These are phyloP conservation scores for Teleiodes luculella DNA, from an alignment of 2,888 invertebrate species.

Conservation along the genomic window DNA sequence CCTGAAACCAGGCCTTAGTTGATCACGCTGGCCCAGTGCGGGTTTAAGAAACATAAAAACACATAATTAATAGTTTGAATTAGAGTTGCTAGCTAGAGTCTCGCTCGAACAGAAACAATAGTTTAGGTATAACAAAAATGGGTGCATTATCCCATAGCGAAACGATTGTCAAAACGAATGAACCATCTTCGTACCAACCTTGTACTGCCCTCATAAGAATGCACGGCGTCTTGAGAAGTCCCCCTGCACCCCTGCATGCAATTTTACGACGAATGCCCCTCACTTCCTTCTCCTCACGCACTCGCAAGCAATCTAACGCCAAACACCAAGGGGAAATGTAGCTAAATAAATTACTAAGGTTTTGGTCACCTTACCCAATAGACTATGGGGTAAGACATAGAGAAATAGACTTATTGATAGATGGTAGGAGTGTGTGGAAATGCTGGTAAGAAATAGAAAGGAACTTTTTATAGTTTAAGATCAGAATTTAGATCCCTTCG, in stretches of 20 bases:
- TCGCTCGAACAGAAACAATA: too few species aligned
- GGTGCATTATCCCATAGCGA: too few species aligned
- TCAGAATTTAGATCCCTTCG: too few species aligned
- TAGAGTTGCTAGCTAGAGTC: too few species aligned
- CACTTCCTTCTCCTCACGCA: constrained; percentile 26
- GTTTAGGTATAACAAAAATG: too few species aligned
- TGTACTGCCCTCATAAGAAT: constrained; percentile 60
- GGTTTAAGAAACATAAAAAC: too few species aligned
- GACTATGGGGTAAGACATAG: not conserved
- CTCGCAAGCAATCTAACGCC: constrained; percentile 35
- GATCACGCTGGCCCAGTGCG: too few species aligned
- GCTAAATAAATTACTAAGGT: constrained; percentile 20
- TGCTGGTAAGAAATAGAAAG: not conserved
- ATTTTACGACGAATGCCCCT: constrained; percentile 72
- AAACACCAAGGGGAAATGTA: constrained; percentile 36
- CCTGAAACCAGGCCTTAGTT: too few species aligned
- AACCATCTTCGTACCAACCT: constrained; percentile 24
- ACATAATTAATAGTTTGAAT: too few species aligned
- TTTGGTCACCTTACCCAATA: not conserved
- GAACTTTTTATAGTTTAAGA: too few species aligned
- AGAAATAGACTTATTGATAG: not conserved
- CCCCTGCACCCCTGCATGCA: constrained; percentile 70
- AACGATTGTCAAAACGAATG: too few species aligned
- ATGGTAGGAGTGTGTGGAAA: not conserved
- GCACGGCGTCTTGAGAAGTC: constrained; percentile 73